Base-by-base conservation (phyloP, 2,797 vertebrate species). In the Nannoperca australis region DNA sequence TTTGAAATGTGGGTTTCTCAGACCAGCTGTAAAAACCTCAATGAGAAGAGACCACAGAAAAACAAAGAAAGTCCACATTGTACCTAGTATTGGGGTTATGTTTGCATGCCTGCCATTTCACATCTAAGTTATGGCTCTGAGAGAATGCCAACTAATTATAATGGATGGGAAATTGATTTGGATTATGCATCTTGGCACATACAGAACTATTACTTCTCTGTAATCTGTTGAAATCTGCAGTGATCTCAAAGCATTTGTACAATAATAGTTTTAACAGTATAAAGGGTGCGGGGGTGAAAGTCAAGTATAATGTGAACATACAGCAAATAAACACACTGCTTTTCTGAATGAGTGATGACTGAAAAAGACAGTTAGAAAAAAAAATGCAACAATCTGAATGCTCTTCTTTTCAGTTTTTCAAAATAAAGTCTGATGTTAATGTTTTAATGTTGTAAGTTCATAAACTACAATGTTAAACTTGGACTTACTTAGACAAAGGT, bases 11-110 rank as follows among this genome's bases (percentile, higher is more conserved):
- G 44, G 79, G 56, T 84, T 91, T 87, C 62, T 85, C 89, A 91
- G 86, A 87, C 86, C 91, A 89, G 89, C 88, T 91, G 90, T 68
- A 75, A 85, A 91, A 86, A 81, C 79, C 79, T 76, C 47, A 66
- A 64, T 15, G 32, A 74, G 22, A 67, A 59, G 17, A 60, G 17
- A 73, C 15, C 17, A 27, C 22, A 34, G 36, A 53, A 12, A 27
- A 66, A 51, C 7, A 18, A 38, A 42, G 1, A 56, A 60, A 49
- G n/a, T 61, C 45, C 15, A 36, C 20, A 32, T 64, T 55, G 4
- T 27, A 18, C 27, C 0, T 4, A 34, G n/a, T 34, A 11, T 27
- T 36, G 14, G n/a, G 18, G 32, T 68, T 20, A 40, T 36, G 17
- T 44, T 24, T 62, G 24, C 18, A 49, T n/a, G 15, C 44, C 44